Evolutionary conservation across 2,113 vertebrate species (phyloP), one percentile per base, ranked within the genome.

Genomic region (Psilopogon haemacephalus): DNA sequence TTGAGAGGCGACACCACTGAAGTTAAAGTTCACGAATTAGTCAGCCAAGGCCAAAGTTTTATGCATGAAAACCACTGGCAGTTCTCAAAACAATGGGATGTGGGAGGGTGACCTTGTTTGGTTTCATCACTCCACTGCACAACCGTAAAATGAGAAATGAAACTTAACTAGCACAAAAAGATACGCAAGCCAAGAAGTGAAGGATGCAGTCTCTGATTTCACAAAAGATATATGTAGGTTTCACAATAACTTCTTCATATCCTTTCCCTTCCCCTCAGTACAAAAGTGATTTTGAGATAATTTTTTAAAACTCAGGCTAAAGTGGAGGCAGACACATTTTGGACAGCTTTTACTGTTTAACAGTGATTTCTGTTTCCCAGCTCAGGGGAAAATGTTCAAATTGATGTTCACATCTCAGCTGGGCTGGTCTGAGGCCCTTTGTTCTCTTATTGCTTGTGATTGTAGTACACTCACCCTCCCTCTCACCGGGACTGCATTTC

Each of bases 401-500:
- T 16, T 75, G 80, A 72, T 92, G 33, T 80, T 78, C 20, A 65
- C 81, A 60, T 81, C 73, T 79, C 10, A 0, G 60, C 21, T 44
- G 28, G 63, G 26, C 72, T 92, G 93, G 54, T 92, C 90, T 42
- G 81, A 75, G 77, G 72, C 60, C 89, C 59, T 63, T 87, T 92
- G 79, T 95, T 95, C 86, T 65, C 75, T 84, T 27, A 9, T 30
- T 94, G 12, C 71, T 73, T 74, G 76, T 95, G 94, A 65, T 74
- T 80, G 80, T 93, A 96, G 68, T 89, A 88, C 64, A 63, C 69
- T 77, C 15, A 23, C 84, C 77, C 69, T 71, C 35, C 90, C 76
- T 86, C 80, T 83, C 77, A 89, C 81, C 7, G 7, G 72, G 64
- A 15, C 44, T 8, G 8, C 3, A 4, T 42, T 95, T 80, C 94